These are phyloP conservation scores for Falcaria lacertinaria DNA, from an alignment of 2,888 invertebrate species.

Conservation along the genomic window DNA sequence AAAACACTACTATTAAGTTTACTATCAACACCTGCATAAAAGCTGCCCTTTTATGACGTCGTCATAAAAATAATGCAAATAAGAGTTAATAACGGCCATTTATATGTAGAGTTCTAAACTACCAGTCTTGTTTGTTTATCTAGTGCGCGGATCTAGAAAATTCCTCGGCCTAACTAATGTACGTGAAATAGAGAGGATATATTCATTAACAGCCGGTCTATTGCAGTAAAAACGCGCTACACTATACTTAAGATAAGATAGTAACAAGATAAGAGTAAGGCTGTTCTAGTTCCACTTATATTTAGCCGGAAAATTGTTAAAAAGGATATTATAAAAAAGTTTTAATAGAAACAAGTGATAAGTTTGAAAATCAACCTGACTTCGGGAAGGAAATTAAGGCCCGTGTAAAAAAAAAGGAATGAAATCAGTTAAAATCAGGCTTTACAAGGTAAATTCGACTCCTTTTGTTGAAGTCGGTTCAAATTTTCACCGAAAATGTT, in stretches of 20 bases:
- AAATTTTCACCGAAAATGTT: too few relatives aligned
- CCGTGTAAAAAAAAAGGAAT: too few relatives aligned
- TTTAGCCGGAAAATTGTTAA: background rate
- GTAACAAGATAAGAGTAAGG: background rate
- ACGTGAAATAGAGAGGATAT: constrained; percentile 16
- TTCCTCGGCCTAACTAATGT: constrained; percentile 14
- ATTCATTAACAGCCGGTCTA: constrained; percentile 18
- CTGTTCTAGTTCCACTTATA: background rate
- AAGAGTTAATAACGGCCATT: background rate
- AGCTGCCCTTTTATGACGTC: background rate
- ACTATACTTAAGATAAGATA: background rate
- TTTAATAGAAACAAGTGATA: too few relatives aligned
- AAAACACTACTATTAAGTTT: background rate
- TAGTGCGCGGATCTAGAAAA: constrained; percentile 13
- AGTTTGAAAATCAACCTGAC: too few relatives aligned
- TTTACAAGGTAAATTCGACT: too few relatives aligned
- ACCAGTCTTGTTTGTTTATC: constrained; percentile 25
- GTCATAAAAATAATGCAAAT: constrained; percentile 3
- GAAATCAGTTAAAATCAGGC: too few relatives aligned
- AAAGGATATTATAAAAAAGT: too few relatives aligned
- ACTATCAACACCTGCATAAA: background rate
- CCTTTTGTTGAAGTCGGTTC: too few relatives aligned
- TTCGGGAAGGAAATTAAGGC: too few relatives aligned
- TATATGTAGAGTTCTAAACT: background rate
- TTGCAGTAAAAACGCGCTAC: constrained; percentile 15